Conservation (phyloP, 2,113 vertebrate species). For the Taurulus bubalis region DNA sequence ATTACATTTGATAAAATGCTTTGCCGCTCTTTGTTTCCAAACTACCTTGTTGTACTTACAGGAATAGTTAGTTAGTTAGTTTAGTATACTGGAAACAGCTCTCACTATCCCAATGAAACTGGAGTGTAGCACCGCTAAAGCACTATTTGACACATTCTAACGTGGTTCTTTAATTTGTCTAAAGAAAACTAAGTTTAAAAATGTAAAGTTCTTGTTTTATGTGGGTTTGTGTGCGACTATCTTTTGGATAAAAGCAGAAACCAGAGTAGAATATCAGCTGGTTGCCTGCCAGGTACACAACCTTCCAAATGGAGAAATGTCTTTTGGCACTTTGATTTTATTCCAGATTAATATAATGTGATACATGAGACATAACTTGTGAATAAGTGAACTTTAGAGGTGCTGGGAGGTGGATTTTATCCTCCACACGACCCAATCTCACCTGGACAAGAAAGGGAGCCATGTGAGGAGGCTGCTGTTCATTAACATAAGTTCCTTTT, state of each 20-base stretch:
- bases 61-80: not conserved
- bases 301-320: not conserved
- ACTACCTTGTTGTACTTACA: not conserved
- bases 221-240: not conserved
- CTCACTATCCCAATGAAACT: not conserved
- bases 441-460: not conserved
- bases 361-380: not conserved
- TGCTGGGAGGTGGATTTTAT: not conserved
- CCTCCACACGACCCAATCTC: not conserved
- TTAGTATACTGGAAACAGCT: not conserved
- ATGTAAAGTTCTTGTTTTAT: not conserved
- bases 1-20: conserved; percentile 14
- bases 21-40: not conserved
- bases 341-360: not conserved
- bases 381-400: not conserved
- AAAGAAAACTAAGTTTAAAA: not conserved
- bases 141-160: not conserved
- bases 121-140: not conserved
- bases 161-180: not conserved
- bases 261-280: not conserved
- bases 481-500: not conserved
- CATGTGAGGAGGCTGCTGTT: not conserved
- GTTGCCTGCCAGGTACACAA: not conserved
- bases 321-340: not conserved
- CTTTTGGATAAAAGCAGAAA: not conserved